These are phyloP conservation scores for Geodia barretti DNA, from an alignment of 37 sponge, comb jelly and placozoan species.

Conservation along the genomic window DNA sequence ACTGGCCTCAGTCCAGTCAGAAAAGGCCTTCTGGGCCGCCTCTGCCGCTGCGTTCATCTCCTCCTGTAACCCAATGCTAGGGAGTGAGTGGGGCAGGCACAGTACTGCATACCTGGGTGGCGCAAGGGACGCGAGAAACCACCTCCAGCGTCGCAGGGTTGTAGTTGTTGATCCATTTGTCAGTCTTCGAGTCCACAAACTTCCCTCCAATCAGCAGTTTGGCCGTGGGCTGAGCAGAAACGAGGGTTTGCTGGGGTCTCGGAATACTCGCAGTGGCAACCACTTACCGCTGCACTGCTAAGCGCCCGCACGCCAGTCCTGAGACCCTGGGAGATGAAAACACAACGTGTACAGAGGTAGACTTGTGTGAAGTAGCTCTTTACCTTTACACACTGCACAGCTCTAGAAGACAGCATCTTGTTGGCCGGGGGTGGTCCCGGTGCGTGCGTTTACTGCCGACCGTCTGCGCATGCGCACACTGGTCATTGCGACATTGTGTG, in stretches of 20 bases:
- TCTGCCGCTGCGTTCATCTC: slow-evolving; percentile 96
- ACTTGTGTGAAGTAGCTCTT: no score
- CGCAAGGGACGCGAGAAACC: slow-evolving; percentile 89
- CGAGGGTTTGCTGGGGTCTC: no score
- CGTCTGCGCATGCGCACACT: not conserved
- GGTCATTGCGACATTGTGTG: not conserved
- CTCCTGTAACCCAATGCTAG: not conserved
- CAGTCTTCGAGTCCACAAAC: slow-evolving; percentile 90
- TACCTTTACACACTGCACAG: not conserved
- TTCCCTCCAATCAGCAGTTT: slow-evolving; percentile 92
- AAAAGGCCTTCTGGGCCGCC: slow-evolving; percentile 85
- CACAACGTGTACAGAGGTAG: no score
- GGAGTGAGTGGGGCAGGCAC: no score
- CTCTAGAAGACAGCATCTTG: not conserved
- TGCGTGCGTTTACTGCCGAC: not conserved
- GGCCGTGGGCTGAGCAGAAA: slow-evolving; percentile 60
- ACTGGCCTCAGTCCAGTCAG: slow-evolving; percentile 74
- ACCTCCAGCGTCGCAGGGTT: slow-evolving; percentile 98
- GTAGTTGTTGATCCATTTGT: slow-evolving; percentile 91
- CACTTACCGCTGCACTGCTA: not conserved
- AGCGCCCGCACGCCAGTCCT: not conserved
- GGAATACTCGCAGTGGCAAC: no score
- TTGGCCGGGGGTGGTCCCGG: no score
- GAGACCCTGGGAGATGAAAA: not conserved
- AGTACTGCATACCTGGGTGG: slow-evolving; percentile 83